Conservation (phyloP, 2,888 invertebrate genomes). For the Andrena bicolor region DNA sequence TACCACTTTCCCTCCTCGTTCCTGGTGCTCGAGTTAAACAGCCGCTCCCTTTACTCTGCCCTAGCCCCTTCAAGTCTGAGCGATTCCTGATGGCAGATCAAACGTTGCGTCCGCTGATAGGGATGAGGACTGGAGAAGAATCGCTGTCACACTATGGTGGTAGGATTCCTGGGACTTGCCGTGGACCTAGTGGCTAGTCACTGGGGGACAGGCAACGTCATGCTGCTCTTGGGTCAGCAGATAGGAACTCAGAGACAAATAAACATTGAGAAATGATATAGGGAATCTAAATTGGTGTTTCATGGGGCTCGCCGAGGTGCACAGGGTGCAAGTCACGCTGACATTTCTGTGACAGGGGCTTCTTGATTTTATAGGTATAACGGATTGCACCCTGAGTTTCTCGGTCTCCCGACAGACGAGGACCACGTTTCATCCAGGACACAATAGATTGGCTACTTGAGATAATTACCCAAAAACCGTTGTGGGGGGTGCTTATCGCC, state of each 20-base stretch:
- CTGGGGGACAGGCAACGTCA: neutral
- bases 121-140: neutral
- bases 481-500: constrained; percentile 20
- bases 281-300: neutral
- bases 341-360: constrained; percentile 21
- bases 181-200: constrained; percentile 4
- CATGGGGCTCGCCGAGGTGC: neutral
- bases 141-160: neutral
- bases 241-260: neutral
- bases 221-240: neutral
- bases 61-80: neutral
- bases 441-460: constrained; percentile 44
- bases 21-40: neutral
- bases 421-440: constrained; percentile 36
- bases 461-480: constrained; percentile 65
- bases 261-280: neutral
- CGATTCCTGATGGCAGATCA: neutral
- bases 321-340: constrained; percentile 42
- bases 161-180: neutral
- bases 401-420: constrained; percentile 27
- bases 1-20: neutral
- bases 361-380: constrained; percentile 73
- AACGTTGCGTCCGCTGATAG: neutral
- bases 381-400: constrained; percentile 52
- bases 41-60: neutral